Conservation (phyloP, 2,888 invertebrate genomes). For the Acronicta aceris region DNA sequence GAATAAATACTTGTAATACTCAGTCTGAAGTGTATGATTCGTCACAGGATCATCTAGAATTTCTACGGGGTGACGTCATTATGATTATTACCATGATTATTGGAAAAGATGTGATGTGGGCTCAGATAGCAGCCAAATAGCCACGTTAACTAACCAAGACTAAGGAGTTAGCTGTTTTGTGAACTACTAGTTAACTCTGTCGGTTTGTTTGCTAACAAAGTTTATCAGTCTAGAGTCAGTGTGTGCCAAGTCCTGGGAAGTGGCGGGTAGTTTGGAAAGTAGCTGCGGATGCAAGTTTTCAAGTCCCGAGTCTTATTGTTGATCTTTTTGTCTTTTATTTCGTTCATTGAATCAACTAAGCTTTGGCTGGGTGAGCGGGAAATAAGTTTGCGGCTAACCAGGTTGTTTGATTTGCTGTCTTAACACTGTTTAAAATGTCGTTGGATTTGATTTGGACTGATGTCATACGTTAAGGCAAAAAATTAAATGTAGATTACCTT, state of each 20-base stretch:
- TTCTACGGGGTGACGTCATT: too few relatives aligned
- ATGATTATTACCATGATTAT: too few relatives aligned
- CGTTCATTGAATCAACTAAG: conserved; percentile 56
- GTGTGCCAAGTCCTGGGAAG: conserved; percentile 49
- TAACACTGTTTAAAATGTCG: conserved; percentile 1
- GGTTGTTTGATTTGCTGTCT: conserved; percentile 22
- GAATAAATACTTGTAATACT: too few relatives aligned
- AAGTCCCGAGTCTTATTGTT: conserved; percentile 51
- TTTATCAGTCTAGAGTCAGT: conserved; percentile 42
- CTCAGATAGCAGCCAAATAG: conserved; percentile 35
- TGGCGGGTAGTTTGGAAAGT: conserved; percentile 55
- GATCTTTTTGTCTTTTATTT: conserved; percentile 58
- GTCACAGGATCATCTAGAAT: too few relatives aligned
- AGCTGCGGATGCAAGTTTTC: conserved; percentile 57
- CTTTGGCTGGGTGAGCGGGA: conserved; percentile 32
- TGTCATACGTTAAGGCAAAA: conserved; percentile 2
- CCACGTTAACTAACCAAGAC: conserved; percentile 43
- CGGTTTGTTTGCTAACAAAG: conserved; percentile 53
- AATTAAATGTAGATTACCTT: too few relatives aligned
- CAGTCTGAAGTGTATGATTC: too few relatives aligned
- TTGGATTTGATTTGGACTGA: conserved; percentile 6
- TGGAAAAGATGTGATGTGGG: conserved; percentile 1
- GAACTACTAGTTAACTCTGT: conserved; percentile 49
- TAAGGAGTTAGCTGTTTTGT: conserved; percentile 43
- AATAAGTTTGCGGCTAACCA: conserved; percentile 30